phyloP scores from a whole-genome alignment of 2,888 invertebrate genomes.

The Dromius quadrimaculatus region DNA sequence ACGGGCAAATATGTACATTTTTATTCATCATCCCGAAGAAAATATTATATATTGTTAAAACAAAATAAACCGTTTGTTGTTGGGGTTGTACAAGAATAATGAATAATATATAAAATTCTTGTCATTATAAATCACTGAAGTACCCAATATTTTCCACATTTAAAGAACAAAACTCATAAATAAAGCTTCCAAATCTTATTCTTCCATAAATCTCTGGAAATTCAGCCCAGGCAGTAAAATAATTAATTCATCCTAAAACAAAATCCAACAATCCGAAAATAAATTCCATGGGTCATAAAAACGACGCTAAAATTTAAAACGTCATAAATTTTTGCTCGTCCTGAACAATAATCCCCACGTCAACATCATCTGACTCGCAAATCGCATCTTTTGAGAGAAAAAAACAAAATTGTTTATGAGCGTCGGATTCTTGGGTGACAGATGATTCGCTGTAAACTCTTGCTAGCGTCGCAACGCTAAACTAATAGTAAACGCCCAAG shows the following conservation, averaged over 20 bases:
- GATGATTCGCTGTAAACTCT: slow-evolving; percentile 38
- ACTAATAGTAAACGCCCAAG: slow-evolving; percentile 47
- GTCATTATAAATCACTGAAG: too few relatives aligned
- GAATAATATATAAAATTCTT: too few relatives aligned
- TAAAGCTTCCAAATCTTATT: slow-evolving; percentile 9
- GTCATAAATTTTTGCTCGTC: slow-evolving; percentile 48
- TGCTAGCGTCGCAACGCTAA: slow-evolving; percentile 27
- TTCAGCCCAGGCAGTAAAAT: slow-evolving; percentile 41
- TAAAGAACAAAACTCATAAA: slow-evolving; percentile 28
- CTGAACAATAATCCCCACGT: slow-evolving; percentile 46
- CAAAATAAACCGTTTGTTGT: too few relatives aligned
- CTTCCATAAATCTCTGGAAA: slow-evolving; percentile 37
- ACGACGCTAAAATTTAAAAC: slow-evolving; percentile 46
- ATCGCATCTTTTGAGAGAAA: slow-evolving; percentile 31
- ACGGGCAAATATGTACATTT: too few relatives aligned
- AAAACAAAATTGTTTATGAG: slow-evolving; percentile 49
- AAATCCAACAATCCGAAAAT: slow-evolving; percentile 48
- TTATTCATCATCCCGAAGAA: too few relatives aligned
- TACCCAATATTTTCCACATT: slow-evolving; percentile 16
- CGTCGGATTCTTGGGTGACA: slow-evolving; percentile 37
- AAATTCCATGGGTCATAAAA: slow-evolving; percentile 45
- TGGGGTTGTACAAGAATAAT: too few relatives aligned
- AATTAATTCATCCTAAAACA: slow-evolving; percentile 51
- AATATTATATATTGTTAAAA: too few relatives aligned
- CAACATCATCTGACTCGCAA: slow-evolving; percentile 51